Evolutionary conservation across 2,113 vertebrate genomes (phyloP).

Genomic region (Vidua chalybeata): DNA sequence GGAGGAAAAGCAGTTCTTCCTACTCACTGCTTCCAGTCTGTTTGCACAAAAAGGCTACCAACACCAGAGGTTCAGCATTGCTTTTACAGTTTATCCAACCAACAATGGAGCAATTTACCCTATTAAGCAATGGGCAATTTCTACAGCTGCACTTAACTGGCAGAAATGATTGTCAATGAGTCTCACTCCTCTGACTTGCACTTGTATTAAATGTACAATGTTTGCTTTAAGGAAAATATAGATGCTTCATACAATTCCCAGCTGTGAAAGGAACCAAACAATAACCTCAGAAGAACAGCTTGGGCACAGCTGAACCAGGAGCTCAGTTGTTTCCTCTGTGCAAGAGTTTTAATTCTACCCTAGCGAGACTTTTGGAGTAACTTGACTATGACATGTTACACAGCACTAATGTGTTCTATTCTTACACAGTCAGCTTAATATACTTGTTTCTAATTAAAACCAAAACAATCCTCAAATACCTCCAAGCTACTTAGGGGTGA

Average conservation of each 20-base stretch:
- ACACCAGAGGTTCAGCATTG: not conserved
- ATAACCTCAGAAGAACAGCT: not conserved
- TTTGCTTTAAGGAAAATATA: not conserved
- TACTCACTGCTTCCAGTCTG: not conserved
- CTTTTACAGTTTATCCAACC: not conserved
- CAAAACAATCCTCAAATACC: not conserved
- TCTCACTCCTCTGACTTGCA: not conserved
- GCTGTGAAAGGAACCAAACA: not conserved
- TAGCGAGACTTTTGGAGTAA: not conserved
- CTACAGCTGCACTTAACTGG: not conserved
- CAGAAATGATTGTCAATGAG: not conserved
- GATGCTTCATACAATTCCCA: not conserved
- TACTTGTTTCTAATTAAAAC: not conserved
- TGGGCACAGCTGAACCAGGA: not conserved
- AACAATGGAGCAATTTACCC: not conserved
- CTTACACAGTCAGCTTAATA: not conserved
- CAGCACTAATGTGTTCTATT: not conserved
- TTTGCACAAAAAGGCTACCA: not conserved
- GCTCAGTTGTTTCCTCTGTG: not conserved
- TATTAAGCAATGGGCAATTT: not conserved
- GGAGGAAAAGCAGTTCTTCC: not conserved
- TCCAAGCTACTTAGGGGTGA: not conserved
- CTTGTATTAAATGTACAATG: not conserved
- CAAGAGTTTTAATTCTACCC: not conserved
- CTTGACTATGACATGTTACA: rapidly evolving